Conservation (phyloP, 1,140 invertebrate genomes). For the Drosophila paulistorum region DNA sequence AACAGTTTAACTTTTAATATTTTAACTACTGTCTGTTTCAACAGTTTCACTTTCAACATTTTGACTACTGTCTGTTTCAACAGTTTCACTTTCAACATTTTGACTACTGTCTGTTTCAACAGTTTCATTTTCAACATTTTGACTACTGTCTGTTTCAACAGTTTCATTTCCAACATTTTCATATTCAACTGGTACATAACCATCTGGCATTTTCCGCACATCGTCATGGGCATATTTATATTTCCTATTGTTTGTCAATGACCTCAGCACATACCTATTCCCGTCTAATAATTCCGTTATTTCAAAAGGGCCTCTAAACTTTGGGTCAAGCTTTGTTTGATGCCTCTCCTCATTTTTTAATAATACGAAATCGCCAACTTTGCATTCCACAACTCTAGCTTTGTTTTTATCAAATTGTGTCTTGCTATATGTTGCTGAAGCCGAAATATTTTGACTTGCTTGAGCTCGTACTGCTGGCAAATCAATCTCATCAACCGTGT, state of each 20-base stretch:
- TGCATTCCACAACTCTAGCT: slow-evolving; percentile 1
- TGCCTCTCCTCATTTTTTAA: slow-evolving; percentile 5
- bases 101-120: slow-evolving; percentile 9
- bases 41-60: not conserved
- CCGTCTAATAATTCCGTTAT: slow-evolving; percentile 16
- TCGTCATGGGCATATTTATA: slow-evolving; percentile 2
- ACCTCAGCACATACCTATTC: slow-evolving; percentile 8
- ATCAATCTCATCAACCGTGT: slow-evolving; percentile 3
- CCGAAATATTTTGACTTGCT: slow-evolving; percentile 14
- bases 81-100: slow-evolving; percentile 8
- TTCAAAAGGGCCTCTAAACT: slow-evolving; percentile 3
- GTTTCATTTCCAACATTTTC: not conserved
- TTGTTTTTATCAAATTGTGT: slow-evolving; percentile 26
- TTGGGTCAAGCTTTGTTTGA: slow-evolving; percentile 1
- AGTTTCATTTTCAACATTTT: slow-evolving; percentile 7
- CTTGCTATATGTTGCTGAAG: slow-evolving; percentile 25
- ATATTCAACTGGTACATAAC: slow-evolving; percentile 12
- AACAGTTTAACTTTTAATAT: too few relatives aligned
- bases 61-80: slow-evolving; percentile 16
- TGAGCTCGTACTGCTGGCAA: slow-evolving; percentile 1
- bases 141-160: not conserved
- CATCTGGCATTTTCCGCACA: slow-evolving; percentile 10
- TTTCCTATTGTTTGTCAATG: slow-evolving; percentile 18
- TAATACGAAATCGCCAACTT: slow-evolving; percentile 1
- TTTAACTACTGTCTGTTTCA: not conserved